Base-by-base conservation (phyloP, 2,113 vertebrate species). In the Boleophthalmus pectinirostris region DNA sequence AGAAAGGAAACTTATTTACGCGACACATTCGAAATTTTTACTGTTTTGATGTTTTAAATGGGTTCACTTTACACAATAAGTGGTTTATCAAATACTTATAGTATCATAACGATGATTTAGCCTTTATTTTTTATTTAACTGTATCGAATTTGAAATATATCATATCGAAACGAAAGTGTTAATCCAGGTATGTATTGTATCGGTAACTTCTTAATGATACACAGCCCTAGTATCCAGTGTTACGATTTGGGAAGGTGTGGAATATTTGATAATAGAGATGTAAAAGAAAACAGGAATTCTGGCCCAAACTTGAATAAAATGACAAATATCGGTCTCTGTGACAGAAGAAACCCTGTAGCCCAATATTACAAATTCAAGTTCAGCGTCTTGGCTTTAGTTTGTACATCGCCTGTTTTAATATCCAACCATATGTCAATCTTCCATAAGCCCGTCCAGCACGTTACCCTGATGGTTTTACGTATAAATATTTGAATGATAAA, bases 291-390 rank as follows among this genome's bases (percentile, higher is more conserved):
- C 38, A 43, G 10, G 0, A n/a, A 2, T 8, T 7, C 20, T 54
- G 51, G 51, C n/a, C 7, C 15, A 15, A 49, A 3, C 3, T 5
- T 7, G 47, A 7, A 18, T 20, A 16, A 20, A 7, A 20, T 7
- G 16, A 51, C 16, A 20, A 16, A 54, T 53, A n/a, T 0, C 21
- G 51, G 51, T n/a, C 8, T n/a, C 20, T 54, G 20, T 54, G 20
- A 10, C 20, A 21, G 51, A 54, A 21, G 20, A 54, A 54, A 20
- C 51, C 51, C 51, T 53, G 6, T 9, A 53, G 49, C 49, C 18
- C 49, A 21, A 54, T n/a, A 54, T 54, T 54, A 54, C 20, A n/a
- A 54, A 54, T 54, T 54, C 51, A 54, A 54, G 51, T 54, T 54
- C 51, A 54, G 21, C n/a, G 20, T 54, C 51, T 54, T 54, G 51